Percentiles rank a stretch among this genome's conserved stretches.
Evolutionary conservation across 1,140 invertebrate species (phyloP).

Genomic region (Oncopodura yosiiana): DNA sequence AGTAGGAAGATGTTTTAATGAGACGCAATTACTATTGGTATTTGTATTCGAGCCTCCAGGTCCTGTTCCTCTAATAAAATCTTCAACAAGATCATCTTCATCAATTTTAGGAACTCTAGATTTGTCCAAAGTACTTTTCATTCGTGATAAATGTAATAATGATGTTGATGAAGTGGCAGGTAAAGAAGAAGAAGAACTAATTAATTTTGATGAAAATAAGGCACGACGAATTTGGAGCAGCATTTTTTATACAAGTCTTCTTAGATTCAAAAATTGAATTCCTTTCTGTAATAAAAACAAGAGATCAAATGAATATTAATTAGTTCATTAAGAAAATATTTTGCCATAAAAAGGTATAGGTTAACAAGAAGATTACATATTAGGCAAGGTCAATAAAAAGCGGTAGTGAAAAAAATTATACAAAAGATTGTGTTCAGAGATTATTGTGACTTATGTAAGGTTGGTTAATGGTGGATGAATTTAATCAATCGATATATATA

Average conservation of each 20-base stretch:
- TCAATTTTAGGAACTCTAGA: constrained; percentile 32
- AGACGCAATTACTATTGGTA: constrained; percentile 49
- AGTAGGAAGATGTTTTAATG: neutral
- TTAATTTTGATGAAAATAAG: neutral
- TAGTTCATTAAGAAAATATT: too few species aligned
- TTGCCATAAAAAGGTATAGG: too few species aligned
- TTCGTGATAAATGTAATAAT: neutral
- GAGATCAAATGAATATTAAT: too few species aligned
- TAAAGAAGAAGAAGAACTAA: too few species aligned
- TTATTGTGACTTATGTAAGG: too few species aligned
- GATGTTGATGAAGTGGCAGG: neutral
- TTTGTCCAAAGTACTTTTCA: neutral
- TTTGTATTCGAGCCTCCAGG: constrained; percentile 79
- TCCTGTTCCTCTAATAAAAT: constrained; percentile 68
- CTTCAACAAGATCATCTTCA: constrained; percentile 67
- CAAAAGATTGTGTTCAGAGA: too few species aligned
- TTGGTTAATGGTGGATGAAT: too few species aligned
- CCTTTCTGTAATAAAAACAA: constrained; percentile 48
- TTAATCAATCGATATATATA: too few species aligned
- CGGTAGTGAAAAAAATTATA: too few species aligned
- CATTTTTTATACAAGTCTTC: constrained; percentile 43
- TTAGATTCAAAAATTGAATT: constrained; percentile 40
- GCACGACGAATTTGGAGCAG: neutral
- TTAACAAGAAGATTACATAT: too few species aligned
- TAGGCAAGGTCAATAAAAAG: too few species aligned